Conservation (phyloP, 2,113 vertebrate genomes). For the Lanius collurio region DNA sequence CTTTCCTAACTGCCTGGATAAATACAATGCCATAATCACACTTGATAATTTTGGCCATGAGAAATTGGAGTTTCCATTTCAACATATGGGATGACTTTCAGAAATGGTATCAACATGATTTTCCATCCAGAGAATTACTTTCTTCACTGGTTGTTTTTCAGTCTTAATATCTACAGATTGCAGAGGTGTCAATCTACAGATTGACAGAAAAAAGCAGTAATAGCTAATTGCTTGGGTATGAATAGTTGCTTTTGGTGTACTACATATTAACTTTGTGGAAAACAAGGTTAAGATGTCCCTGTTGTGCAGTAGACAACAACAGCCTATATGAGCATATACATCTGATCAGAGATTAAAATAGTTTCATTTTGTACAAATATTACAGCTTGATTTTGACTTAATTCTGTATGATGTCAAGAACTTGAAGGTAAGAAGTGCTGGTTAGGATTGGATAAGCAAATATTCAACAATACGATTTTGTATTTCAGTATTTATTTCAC, state of each 20-base stretch:
- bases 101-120: not conserved
- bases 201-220: not conserved
- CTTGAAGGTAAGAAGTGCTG: not conserved
- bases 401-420: not conserved
- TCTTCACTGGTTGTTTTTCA: not conserved
- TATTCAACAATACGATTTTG: not conserved
- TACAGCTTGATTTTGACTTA: not conserved
- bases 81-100: not conserved
- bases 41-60: not conserved
- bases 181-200: not conserved
- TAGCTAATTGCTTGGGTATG: not conserved
- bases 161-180: not conserved
- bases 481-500: not conserved
- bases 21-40: not conserved
- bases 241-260: not conserved
- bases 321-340: not conserved
- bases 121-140: not conserved
- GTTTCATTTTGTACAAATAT: not conserved
- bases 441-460: not conserved
- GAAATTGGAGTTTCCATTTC: not conserved
- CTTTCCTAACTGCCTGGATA: not conserved
- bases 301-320: not conserved
- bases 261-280: not conserved
- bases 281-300: not conserved
- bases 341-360: not conserved